Evolutionary conservation across 92 coral and sea anemone species (phyloP).

Genomic region (Epizoanthus ramosus): DNA sequence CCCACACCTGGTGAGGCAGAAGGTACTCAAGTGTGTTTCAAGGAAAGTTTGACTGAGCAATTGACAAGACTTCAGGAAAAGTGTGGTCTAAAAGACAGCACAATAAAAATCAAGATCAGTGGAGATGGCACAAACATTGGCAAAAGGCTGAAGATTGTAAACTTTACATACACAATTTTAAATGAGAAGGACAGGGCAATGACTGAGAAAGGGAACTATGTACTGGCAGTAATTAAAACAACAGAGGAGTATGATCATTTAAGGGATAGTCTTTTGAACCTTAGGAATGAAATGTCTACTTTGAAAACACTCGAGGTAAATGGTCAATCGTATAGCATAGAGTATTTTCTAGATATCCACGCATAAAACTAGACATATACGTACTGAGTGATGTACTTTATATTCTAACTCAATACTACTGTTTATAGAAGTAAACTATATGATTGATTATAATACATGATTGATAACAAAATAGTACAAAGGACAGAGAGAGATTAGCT

Average conservation of each 20-base stretch:
- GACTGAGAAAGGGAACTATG: conserved; percentile 60
- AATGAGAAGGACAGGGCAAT: conserved; percentile 66
- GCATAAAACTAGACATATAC: too few relatives aligned
- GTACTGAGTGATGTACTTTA: too few relatives aligned
- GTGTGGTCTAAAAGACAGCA: conserved; percentile 23
- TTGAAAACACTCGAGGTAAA: too few relatives aligned
- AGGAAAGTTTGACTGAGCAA: conserved; percentile 53
- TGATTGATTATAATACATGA: too few relatives aligned
- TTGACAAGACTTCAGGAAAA: conserved; percentile 17
- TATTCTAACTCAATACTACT: too few relatives aligned
- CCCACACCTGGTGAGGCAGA: conserved; percentile 57
- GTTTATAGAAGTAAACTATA: too few relatives aligned
- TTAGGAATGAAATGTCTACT: conserved; percentile 34
- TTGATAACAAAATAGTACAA: too few relatives aligned
- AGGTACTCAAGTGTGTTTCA: conserved; percentile 54
- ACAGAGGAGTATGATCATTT: conserved; percentile 22
- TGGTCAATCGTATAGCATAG: too few relatives aligned
- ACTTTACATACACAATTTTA: conserved; percentile 54
- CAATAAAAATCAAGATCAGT: conserved; percentile 40
- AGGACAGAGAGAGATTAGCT: too few relatives aligned
- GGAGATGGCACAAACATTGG: conserved; percentile 64
- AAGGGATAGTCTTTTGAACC: neutral
- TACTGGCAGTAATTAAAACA: conserved; percentile 60
- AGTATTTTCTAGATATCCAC: too few relatives aligned
- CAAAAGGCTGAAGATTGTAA: conserved; percentile 51